Evolutionary conservation across 2,888 invertebrate species (phyloP), one percentile per base, ranked within the genome.

Genomic region (Melolontha melolontha): DNA sequence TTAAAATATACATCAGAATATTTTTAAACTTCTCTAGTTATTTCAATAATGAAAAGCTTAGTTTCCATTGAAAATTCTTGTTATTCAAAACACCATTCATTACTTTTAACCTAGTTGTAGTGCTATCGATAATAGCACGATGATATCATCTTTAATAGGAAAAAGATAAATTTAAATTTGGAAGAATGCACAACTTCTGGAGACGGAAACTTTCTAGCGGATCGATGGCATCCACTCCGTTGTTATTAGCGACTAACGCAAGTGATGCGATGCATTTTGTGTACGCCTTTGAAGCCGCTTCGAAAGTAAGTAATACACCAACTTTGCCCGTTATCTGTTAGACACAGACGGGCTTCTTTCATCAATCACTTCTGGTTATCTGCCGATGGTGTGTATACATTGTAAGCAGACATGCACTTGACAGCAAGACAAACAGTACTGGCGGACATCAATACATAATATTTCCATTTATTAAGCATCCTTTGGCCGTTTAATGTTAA

Each of bases 361-460:
- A 79, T 79, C 79, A 79, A 79, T 79, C 79, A 79, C 73, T 68
- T 68, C 71, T 70, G 72, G 74, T 75, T 75, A 75, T 70, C 75
- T 72, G 73, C 73, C 72, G 67, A 73, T 75, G 73, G 70, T 71
- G 69, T 34, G 51, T 41, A 40, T 64, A 51, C 41, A 41, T 64
- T 47, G 14, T 16, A n/a, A 42, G 22, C 40, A 51, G 51, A 51
- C 51, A 17, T 49, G 51, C 51, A 22, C 40, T 41, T 55, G 75
- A 74, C 73, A 22, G 42, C 72, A 73, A 73, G 68, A 73, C 75
- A 75, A 77, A 77, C 75, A 74, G 71, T 70, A 72, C 72, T 70
- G 62, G 10, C 51, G 63, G 62, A 59, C 66, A 59, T 44, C 67
- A 67, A 67, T 64, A 64, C 65, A 65, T 65, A 65, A 65, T 51